Evolutionary conservation across 2,888 invertebrate genomes (phyloP).

Genomic region (Slavum lentiscoides): DNA sequence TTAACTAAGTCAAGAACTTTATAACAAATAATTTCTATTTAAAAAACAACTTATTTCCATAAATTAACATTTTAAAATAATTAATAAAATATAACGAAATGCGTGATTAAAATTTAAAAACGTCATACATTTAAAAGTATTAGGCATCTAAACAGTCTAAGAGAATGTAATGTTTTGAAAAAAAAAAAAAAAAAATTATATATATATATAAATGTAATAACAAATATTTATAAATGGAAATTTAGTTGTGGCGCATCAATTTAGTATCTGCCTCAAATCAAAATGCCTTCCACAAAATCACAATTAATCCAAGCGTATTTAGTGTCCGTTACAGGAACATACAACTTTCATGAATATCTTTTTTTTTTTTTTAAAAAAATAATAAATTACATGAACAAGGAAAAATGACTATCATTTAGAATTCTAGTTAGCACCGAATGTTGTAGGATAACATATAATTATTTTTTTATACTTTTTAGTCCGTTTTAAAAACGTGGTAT

Average conservation of each 20-base stretch:
- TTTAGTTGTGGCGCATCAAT: conserved; percentile 30
- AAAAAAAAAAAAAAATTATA: too few species aligned
- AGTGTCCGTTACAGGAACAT: conserved; percentile 45
- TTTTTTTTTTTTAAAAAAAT: not conserved
- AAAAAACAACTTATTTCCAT: conserved; percentile 55
- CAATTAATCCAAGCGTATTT: conserved; percentile 41
- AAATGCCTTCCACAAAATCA: conserved; percentile 50
- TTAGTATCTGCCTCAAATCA: conserved; percentile 37
- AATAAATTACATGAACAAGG: conserved; percentile 29
- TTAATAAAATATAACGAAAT: conserved; percentile 49
- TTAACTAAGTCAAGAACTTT: conserved; percentile 13
- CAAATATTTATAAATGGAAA: conserved; percentile 47
- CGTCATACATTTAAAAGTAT: conserved; percentile 30
- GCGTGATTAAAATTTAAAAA: conserved; percentile 42
- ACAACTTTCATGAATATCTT: conserved; percentile 19
- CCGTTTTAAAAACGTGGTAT: too few species aligned
- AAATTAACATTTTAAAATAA: conserved; percentile 44
- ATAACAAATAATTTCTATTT: conserved; percentile 26
- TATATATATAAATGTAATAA: conserved; percentile 44
- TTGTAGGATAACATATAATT: not conserved
- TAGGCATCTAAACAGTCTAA: conserved; percentile 45
- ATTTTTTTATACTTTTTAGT: too few species aligned
- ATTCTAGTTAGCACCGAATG: conserved; percentile 28
- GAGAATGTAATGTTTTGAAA: conserved; percentile 32
- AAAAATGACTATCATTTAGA: conserved; percentile 31